Conservation (phyloP, 2,888 invertebrate species). For the Fragum fragum region DNA sequence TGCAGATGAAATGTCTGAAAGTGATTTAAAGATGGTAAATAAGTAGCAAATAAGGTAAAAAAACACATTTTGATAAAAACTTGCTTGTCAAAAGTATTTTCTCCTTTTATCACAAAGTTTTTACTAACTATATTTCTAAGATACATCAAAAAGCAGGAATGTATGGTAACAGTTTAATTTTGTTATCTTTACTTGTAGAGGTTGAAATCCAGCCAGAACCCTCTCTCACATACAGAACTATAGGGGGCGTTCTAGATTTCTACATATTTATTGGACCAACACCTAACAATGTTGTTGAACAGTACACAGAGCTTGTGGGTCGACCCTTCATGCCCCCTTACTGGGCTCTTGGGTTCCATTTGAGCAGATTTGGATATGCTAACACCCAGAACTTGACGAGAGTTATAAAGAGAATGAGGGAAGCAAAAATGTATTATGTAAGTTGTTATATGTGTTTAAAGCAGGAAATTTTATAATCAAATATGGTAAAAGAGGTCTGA, state of each 20-base stretch:
- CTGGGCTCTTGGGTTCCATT: slow-evolving; percentile 95
- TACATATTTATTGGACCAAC: slow-evolving; percentile 92
- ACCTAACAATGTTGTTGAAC: slow-evolving; percentile 88
- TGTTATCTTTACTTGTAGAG: slow-evolving; percentile 59
- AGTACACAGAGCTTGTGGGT: slow-evolving; percentile 81
- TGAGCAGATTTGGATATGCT: slow-evolving; percentile 90
- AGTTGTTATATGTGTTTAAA: too few species aligned
- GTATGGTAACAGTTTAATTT: too few species aligned
- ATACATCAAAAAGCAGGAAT: too few species aligned
- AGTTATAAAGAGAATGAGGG: slow-evolving; percentile 72
- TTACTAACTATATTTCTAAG: too few species aligned
- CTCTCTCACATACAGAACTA: slow-evolving; percentile 93
- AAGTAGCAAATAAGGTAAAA: too few species aligned
- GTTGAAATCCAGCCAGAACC: slow-evolving; percentile 89
- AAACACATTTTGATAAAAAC: too few species aligned
- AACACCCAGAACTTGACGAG: slow-evolving; percentile 68
- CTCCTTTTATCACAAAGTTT: too few species aligned
- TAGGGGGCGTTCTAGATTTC: slow-evolving; percentile 93
- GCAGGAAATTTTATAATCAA: too few species aligned
- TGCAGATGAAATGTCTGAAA: too few species aligned
- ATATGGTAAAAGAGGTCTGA: too few species aligned
- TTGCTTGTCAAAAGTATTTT: too few species aligned
- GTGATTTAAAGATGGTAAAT: too few species aligned
- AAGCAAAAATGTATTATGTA: slow-evolving; percentile 78
- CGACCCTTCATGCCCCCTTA: slow-evolving; percentile 86